Percentiles rank a stretch among this genome's conserved stretches.
phyloP scores from a whole-genome alignment of 2,888 invertebrate genomes.

The Teleogryllus oceanicus region DNA sequence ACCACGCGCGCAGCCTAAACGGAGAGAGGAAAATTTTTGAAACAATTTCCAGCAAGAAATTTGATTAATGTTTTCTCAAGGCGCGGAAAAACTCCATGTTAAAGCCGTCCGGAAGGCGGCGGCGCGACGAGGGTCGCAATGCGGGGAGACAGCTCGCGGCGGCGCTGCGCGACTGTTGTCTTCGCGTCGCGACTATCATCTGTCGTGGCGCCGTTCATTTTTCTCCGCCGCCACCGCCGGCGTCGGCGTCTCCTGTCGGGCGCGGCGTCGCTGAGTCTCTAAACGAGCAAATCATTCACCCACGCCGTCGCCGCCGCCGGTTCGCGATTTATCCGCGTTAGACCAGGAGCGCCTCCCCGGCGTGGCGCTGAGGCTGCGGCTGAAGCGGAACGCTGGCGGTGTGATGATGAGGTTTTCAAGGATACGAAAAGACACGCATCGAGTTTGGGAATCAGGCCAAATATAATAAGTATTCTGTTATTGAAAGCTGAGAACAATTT shows the following conservation, averaged over 20 bases:
- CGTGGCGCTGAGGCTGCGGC: too few species aligned
- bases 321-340: background rate
- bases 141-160: background rate
- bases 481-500: too few species aligned
- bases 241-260: background rate
- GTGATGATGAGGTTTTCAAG: too few species aligned
- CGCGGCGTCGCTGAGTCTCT: background rate
- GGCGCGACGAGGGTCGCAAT: background rate
- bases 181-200: slow-evolving; percentile 18
- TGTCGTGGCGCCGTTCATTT: background rate
- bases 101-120: background rate
- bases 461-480: too few species aligned
- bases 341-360: too few species aligned
- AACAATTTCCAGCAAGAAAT: slow-evolving; percentile 18
- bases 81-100: background rate
- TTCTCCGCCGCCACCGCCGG: background rate
- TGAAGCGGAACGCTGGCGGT: too few species aligned
- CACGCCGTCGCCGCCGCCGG: background rate
- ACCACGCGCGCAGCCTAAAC: too few species aligned
- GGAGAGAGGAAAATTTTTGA: background rate
- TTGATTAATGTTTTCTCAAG: slow-evolving; percentile 7
- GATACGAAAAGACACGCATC: too few species aligned
- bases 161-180: background rate
- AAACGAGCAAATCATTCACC: slow-evolving; percentile 10
- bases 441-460: too few species aligned